phyloP scores from a whole-genome alignment of 1,140 invertebrate species.

The Platyscapa corneri region DNA sequence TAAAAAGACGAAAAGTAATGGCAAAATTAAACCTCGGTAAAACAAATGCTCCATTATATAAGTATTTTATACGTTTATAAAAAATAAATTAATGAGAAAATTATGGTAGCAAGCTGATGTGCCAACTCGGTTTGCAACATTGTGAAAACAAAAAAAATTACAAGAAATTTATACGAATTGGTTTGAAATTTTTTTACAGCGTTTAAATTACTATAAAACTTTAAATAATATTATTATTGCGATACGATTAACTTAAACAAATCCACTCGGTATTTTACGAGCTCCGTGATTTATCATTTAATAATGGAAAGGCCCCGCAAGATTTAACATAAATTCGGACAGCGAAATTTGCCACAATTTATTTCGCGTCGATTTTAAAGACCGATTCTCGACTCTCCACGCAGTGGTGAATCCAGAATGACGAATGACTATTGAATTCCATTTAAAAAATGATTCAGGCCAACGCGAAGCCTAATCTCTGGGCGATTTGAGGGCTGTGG shows the following conservation, averaged over 20 bases:
- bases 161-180: no score
- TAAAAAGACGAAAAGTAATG: background rate
- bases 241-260: no score
- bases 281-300: no score
- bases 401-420: background rate
- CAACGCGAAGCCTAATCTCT: slow-evolving; percentile 78
- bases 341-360: no score
- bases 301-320: no score
- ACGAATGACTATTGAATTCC: background rate
- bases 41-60: background rate
- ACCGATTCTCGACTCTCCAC: background rate
- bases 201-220: no score
- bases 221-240: no score
- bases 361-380: background rate
- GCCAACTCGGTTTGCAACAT: background rate
- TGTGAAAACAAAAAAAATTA: no score
- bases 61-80: background rate
- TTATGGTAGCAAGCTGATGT: background rate
- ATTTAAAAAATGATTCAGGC: slow-evolving; percentile 54
- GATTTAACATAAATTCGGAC: no score
- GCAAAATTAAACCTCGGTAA: background rate
- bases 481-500: slow-evolving; percentile 85
- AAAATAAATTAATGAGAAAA: background rate
- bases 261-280: no score
- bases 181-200: no score